These are phyloP conservation scores for Mesocentrotus franciscanus DNA, from an alignment of 53 echinoderm and acorn worm genomes.

Conservation along the genomic window DNA sequence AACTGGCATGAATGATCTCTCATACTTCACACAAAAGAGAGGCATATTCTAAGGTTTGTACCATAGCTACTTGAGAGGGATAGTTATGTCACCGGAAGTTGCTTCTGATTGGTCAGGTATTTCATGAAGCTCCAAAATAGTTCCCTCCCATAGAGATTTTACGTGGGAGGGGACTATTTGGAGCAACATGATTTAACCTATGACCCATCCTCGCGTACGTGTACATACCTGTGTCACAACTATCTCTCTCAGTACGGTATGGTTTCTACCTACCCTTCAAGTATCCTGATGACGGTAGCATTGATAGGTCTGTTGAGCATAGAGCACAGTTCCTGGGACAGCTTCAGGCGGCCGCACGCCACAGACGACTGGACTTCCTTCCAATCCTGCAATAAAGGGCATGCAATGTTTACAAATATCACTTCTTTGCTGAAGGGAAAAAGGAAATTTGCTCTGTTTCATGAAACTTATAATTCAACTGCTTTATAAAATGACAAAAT, in stretches of 20 bases:
- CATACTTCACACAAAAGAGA: not conserved
- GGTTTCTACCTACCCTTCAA: conserved; percentile 87
- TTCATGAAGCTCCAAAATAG: no score
- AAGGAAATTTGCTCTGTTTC: not conserved
- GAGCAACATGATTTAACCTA: no score
- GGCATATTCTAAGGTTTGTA: not conserved
- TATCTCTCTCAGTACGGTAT: no score
- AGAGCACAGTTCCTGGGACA: conserved; percentile 94
- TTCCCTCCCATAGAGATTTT: no score
- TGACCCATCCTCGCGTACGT: no score
- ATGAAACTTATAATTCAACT: not conserved
- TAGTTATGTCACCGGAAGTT: no score
- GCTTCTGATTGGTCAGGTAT: no score
- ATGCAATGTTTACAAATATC: not conserved
- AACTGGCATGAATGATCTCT: not conserved
- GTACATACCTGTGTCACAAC: no score
- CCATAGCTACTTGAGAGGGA: no score
- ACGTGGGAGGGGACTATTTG: no score
- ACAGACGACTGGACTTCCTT: conserved; percentile 89
- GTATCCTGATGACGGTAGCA: conserved; percentile 89
- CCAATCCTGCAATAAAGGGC: conserved; percentile 82
- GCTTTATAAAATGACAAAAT: not conserved
- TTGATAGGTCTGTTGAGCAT: conserved; percentile 79
- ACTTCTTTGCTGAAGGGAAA: not conserved
- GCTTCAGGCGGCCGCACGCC: conserved; percentile 95